phyloP scores from a whole-genome alignment of 2,888 invertebrate genomes.

The Tetragonula carbonaria region DNA sequence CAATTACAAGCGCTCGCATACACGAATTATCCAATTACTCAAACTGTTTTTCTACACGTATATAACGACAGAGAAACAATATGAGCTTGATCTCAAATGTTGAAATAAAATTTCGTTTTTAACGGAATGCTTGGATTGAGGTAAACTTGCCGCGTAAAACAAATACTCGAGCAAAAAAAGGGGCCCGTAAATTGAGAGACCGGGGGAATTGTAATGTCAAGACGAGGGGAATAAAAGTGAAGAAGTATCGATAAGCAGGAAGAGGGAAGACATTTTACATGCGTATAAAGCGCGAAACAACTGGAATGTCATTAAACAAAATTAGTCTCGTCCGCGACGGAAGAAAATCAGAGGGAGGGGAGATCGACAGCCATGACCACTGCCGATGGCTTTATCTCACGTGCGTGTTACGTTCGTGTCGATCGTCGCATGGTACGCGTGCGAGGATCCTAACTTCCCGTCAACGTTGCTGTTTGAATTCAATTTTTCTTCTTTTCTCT shows the following conservation, averaged over 20 bases:
- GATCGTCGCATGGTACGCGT: slow-evolving; percentile 65
- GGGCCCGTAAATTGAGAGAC: no score
- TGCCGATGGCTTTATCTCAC: slow-evolving; percentile 49
- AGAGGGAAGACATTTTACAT: slow-evolving; percentile 14
- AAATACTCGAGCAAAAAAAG: no score
- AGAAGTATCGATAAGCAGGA: slow-evolving; percentile 20
- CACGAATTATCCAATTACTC: no score
- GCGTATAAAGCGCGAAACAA: slow-evolving; percentile 62
- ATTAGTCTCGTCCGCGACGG: slow-evolving; percentile 68
- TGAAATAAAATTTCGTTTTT: no score
- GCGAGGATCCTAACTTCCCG: slow-evolving; percentile 11
- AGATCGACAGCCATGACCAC: slow-evolving; percentile 25
- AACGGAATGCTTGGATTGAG: no score
- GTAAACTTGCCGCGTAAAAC: no score
- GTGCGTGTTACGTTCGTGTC: slow-evolving; percentile 50
- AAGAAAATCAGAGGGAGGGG: slow-evolving; percentile 45
- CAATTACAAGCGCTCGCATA: no score
- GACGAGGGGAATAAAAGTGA: neutral
- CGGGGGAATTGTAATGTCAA: neutral
- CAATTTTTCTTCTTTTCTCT: neutral
- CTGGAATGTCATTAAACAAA: slow-evolving; percentile 71
- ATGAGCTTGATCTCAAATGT: no score
- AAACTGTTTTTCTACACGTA: no score
- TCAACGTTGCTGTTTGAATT: neutral
- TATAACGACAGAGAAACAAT: no score